These are phyloP conservation scores for Alouatta palliata DNA, from an alignment of 2,113 vertebrate species.

Conservation along the genomic window DNA sequence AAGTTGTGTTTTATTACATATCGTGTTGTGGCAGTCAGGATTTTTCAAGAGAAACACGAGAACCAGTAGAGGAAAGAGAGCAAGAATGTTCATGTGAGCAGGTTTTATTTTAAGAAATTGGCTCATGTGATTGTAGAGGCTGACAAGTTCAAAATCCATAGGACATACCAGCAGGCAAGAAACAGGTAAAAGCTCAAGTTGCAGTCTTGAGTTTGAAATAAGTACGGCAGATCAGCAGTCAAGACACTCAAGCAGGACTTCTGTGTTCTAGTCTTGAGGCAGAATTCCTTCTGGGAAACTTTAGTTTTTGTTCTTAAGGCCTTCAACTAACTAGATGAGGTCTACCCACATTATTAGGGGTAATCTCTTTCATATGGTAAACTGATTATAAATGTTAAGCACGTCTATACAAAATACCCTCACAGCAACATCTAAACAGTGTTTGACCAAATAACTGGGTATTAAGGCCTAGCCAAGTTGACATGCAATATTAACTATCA, in stretches of 20 bases:
- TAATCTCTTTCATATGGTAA: neutral
- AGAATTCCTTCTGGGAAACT: neutral
- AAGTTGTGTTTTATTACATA: neutral
- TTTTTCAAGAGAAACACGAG: constrained; percentile 4
- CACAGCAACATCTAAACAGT: neutral
- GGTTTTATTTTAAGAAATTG: neutral
- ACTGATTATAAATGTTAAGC: neutral
- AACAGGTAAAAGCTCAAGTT: neutral
- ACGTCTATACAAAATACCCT: neutral
- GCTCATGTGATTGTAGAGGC: neutral
- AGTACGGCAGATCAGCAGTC: neutral
- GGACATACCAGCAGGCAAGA: neutral
- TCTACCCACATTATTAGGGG: neutral
- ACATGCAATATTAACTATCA: neutral
- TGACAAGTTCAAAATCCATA: neutral
- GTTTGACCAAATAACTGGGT: neutral
- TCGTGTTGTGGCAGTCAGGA: neutral
- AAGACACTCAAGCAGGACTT: neutral
- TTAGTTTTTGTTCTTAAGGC: neutral
- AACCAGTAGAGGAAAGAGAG: neutral
- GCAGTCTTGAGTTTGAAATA: neutral
- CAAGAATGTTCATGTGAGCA: neutral
- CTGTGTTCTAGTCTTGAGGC: neutral
- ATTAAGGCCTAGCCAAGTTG: neutral
- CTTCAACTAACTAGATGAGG: neutral